Evolutionary conservation across 2,797 vertebrate species (phyloP).

Genomic region (Phalloptychus januarius): DNA sequence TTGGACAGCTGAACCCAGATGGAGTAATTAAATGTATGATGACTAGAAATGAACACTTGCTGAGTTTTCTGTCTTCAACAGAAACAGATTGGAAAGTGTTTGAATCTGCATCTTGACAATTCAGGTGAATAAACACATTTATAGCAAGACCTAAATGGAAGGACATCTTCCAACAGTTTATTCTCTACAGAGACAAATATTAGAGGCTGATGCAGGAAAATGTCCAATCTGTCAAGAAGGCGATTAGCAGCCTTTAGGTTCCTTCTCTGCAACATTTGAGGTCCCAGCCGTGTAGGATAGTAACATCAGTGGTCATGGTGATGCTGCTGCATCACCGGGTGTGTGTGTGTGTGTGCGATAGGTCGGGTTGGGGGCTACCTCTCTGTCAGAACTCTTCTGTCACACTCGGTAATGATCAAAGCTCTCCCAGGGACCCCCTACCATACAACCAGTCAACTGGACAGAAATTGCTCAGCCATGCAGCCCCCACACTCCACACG

Average conservation of each 20-base stretch:
- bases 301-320: conserved; percentile 53
- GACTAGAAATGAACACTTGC: neutral
- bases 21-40: neutral
- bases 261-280: conserved; percentile 16
- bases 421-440: conserved; percentile 79
- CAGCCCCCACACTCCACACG: conserved; percentile 64
- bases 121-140: neutral
- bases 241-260: conserved; percentile 26
- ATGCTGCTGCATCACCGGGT: neutral
- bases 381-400: conserved; percentile 83
- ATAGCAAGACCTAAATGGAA: neutral
- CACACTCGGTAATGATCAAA: conserved; percentile 84
- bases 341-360: conserved; percentile 25
- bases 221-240: conserved; percentile 2
- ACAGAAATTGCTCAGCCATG: conserved; percentile 80
- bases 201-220: neutral
- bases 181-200: neutral
- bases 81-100: neutral
- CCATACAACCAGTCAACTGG: conserved; percentile 77
- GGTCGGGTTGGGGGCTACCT: conserved; percentile 66
- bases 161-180: neutral
- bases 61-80: neutral
- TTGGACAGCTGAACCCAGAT: neutral
- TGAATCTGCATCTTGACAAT: neutral
- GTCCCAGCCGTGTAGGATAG: conserved; percentile 26